Percentiles rank a stretch among this genome's conserved stretches.
Evolutionary conservation across 2,888 invertebrate species (phyloP).

Genomic region (Ceratothoa steindachneri): DNA sequence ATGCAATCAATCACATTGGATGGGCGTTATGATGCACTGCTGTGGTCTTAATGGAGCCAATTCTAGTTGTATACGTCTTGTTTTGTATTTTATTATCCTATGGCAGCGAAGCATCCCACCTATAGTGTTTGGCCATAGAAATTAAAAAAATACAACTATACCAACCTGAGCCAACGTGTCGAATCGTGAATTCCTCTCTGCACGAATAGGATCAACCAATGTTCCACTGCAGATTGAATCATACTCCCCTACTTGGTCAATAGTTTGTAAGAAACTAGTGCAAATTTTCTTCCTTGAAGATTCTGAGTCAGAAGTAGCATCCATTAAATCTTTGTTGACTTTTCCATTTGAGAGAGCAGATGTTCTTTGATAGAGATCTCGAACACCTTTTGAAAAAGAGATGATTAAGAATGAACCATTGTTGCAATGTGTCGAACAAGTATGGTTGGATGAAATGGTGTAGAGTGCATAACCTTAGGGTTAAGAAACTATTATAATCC

Average conservation of each 20-base stretch:
- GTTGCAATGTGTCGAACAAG: not conserved
- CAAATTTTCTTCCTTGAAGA: slow-evolving; percentile 51
- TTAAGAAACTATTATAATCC: not conserved
- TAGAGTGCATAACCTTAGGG: not conserved
- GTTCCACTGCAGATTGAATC: slow-evolving; percentile 52
- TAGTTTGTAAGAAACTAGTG: slow-evolving; percentile 54
- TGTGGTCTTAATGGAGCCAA: no score
- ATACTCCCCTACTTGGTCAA: slow-evolving; percentile 55
- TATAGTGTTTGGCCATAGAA: no score
- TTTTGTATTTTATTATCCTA: no score
- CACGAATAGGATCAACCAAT: slow-evolving; percentile 54
- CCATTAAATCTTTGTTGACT: slow-evolving; percentile 12
- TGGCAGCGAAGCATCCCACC: no score
- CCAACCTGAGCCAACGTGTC: slow-evolving; percentile 49
- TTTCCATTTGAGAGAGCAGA: slow-evolving; percentile 11
- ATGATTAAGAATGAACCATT: slow-evolving; percentile 41
- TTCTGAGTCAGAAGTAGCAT: slow-evolving; percentile 27
- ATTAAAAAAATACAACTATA: no score
- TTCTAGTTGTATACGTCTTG: no score
- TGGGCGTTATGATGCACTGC: no score
- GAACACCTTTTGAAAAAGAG: slow-evolving; percentile 26
- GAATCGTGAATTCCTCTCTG: slow-evolving; percentile 53
- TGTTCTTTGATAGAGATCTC: slow-evolving; percentile 32
- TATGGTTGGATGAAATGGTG: not conserved
- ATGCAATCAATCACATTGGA: no score